These are phyloP conservation scores for Idaea biselata DNA, from an alignment of 2,888 invertebrate species.

Conservation along the genomic window DNA sequence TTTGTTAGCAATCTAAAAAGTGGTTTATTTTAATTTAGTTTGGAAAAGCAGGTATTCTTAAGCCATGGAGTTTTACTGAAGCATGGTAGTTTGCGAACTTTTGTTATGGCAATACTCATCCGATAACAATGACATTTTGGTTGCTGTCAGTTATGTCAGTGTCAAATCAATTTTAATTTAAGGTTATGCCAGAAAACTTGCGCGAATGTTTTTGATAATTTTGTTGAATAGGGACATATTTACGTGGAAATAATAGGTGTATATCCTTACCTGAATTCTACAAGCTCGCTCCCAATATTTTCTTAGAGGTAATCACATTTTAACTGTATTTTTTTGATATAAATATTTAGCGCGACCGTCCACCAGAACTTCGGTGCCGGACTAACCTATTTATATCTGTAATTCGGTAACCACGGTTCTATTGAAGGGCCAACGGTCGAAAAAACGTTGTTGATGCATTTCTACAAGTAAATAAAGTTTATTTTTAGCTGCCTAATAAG, in stretches of 20 bases:
- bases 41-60: background rate
- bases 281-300: slow-evolving; percentile 1
- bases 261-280: background rate
- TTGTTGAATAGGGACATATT: background rate
- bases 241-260: background rate
- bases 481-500: background rate
- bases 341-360: slow-evolving; percentile 9
- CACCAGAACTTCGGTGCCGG: slow-evolving; percentile 10
- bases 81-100: background rate
- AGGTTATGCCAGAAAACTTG: slow-evolving; percentile 14
- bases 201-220: background rate
- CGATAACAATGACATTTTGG: slow-evolving; percentile 2
- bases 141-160: slow-evolving; percentile 4
- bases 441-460: slow-evolving; percentile 30
- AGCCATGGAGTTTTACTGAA: background rate
- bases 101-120: slow-evolving; percentile 13
- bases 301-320: slow-evolving; percentile 26
- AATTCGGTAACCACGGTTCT: slow-evolving; percentile 29
- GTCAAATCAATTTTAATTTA: slow-evolving; percentile 13
- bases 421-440: slow-evolving; percentile 16
- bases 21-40: slow-evolving; percentile 5
- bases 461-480: slow-evolving; percentile 29
- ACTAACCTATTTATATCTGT: slow-evolving; percentile 66
- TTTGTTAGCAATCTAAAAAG: slow-evolving; percentile 23
- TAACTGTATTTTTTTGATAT: slow-evolving; percentile 10